Evolutionary conservation across 2,113 vertebrate genomes (phyloP).

Genomic region (Tetrax tetrax): DNA sequence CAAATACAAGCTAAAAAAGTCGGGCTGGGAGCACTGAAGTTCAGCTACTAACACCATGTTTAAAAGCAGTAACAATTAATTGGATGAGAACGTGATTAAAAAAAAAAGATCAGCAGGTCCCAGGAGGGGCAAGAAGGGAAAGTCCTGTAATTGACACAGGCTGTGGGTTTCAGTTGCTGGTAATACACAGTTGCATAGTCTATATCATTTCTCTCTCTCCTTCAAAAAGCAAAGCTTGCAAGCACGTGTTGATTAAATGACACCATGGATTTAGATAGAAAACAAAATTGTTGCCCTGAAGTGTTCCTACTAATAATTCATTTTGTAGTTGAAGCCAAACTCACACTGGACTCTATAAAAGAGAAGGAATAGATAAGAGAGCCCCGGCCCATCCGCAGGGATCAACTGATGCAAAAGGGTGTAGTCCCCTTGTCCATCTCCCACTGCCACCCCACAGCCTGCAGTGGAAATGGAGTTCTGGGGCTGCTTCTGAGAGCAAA

Average conservation of each 20-base stretch:
- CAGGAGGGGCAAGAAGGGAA: background rate
- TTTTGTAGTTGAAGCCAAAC: background rate
- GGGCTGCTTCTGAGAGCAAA: background rate
- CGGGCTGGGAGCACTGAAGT: background rate
- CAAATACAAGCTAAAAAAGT: background rate
- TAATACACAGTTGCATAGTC: background rate
- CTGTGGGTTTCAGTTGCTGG: background rate
- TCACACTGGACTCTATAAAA: background rate
- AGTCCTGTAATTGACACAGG: background rate
- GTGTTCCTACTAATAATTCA: background rate
- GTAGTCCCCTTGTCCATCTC: background rate
- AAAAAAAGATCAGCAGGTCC: background rate
- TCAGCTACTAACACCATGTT: background rate
- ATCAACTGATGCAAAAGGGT: fast-evolving
- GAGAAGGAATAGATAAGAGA: background rate
- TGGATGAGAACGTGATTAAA: background rate
- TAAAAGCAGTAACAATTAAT: background rate
- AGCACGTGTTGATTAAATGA: background rate
- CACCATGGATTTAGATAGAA: background rate
- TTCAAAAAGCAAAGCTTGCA: background rate
- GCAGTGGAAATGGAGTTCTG: background rate
- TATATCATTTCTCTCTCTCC: background rate
- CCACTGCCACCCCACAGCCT: background rate
- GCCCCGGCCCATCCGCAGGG: background rate
- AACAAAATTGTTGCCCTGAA: background rate